A percentile compares a stretch with the other conserved stretches of the same genome.
Conservation (phyloP, 2,888 invertebrate genomes). For the Taenaris catops region DNA sequence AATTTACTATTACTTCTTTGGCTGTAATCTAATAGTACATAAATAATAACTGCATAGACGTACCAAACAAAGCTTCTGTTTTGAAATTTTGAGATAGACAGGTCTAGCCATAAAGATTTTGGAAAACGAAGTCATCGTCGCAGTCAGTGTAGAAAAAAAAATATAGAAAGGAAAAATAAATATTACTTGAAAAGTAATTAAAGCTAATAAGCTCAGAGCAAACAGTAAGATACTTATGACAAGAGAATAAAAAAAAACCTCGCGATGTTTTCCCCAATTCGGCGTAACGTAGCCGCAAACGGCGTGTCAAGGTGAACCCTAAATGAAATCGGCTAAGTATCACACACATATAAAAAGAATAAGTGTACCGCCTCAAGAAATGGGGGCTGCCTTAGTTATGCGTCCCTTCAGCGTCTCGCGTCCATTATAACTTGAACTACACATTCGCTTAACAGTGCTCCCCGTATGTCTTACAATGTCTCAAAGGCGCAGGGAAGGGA, state of each 20-base stretch:
- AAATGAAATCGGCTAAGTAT: slow-evolving; percentile 52
- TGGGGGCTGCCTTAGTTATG: slow-evolving; percentile 58
- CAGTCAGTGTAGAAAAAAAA: no score
- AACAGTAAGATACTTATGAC: slow-evolving; percentile 20
- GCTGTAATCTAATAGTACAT: no score
- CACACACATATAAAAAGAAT: slow-evolving; percentile 54
- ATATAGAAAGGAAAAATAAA: slow-evolving; percentile 3
- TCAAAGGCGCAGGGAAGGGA: slow-evolving; percentile 19
- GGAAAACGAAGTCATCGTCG: not conserved
- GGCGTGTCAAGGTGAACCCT: slow-evolving; percentile 65
- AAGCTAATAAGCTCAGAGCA: slow-evolving; percentile 21
- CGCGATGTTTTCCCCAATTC: slow-evolving; percentile 39
- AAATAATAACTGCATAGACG: no score
- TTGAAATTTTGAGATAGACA: no score
- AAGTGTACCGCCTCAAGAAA: slow-evolving; percentile 60
- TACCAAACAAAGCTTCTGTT: no score
- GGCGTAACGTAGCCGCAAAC: slow-evolving; percentile 58
- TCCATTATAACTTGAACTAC: slow-evolving; percentile 44
- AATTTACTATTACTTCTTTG: no score
- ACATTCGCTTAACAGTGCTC: slow-evolving; percentile 25
- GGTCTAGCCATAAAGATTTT: no score
- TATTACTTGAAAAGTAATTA: slow-evolving; percentile 19
- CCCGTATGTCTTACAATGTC: slow-evolving; percentile 1
- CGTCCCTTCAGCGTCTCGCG: slow-evolving; percentile 52
- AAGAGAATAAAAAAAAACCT: slow-evolving; percentile 23